Evolutionary conservation across 2,888 invertebrate species (phyloP).

Genomic region (Laspeyria flexula): DNA sequence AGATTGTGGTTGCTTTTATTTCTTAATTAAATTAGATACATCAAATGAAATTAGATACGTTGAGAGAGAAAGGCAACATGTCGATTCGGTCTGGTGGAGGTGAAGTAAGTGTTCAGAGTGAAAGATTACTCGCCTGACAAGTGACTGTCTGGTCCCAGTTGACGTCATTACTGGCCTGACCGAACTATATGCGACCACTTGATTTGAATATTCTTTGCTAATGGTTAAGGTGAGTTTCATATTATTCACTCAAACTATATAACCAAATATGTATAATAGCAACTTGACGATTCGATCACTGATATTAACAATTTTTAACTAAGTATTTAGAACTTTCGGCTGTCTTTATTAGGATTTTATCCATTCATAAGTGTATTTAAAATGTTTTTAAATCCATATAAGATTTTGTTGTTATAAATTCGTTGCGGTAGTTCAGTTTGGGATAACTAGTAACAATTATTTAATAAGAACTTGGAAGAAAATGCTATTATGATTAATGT

Average conservation of each 20-base stretch:
- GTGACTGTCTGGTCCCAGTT: constrained; percentile 25
- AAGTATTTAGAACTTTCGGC: too few relatives aligned
- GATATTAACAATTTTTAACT: too few relatives aligned
- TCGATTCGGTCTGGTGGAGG: constrained; percentile 33
- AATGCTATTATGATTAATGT: too few relatives aligned
- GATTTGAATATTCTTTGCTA: constrained; percentile 38
- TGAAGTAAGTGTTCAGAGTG: constrained; percentile 16
- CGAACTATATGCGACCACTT: constrained; percentile 31
- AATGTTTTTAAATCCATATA: too few relatives aligned
- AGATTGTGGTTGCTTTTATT: background rate
- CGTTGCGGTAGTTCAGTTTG: too few relatives aligned
- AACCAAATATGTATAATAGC: background rate
- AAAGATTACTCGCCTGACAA: constrained; percentile 37
- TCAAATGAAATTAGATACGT: constrained; percentile 37
- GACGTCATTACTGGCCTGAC: constrained; percentile 27
- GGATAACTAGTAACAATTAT: too few relatives aligned
- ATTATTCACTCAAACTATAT: constrained; percentile 6
- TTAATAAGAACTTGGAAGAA: too few relatives aligned
- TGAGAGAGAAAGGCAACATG: constrained; percentile 31
- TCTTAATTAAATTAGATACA: constrained; percentile 14
- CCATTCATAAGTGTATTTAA: too few relatives aligned
- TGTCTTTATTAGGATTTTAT: too few relatives aligned
- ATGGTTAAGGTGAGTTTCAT: constrained; percentile 7
- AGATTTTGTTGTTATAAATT: too few relatives aligned
- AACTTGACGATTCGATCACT: too few relatives aligned